These are phyloP conservation scores for Damaliscus lunatus DNA, from an alignment of 2,113 vertebrate species.

Conservation along the genomic window DNA sequence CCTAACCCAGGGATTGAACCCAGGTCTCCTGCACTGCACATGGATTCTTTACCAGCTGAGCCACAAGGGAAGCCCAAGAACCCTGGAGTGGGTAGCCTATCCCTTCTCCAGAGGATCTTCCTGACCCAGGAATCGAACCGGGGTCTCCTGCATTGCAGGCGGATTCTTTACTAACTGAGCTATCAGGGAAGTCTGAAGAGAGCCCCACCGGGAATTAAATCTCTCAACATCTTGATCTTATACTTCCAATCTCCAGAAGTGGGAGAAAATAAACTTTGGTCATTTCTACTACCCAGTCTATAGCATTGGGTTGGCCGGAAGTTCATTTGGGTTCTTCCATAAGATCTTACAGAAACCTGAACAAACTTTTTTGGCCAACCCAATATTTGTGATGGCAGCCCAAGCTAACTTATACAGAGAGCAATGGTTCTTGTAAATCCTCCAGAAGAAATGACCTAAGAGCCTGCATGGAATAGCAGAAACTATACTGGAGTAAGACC, in stretches of 20 bases:
- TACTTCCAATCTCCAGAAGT: neutral
- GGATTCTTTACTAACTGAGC: neutral
- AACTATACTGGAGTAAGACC: neutral
- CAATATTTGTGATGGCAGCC: neutral
- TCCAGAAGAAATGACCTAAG: neutral
- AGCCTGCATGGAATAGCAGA: neutral
- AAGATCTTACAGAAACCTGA: neutral
- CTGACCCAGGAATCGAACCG: accelerated
- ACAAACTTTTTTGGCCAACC: neutral
- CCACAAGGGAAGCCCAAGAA: neutral
- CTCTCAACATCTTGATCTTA: neutral
- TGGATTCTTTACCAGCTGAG: neutral
- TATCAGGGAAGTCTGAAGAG: neutral
- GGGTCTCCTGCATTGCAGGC: neutral
- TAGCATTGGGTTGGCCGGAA: neutral
- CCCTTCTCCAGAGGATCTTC: neutral
- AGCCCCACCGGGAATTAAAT: neutral
- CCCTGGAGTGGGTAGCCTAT: neutral
- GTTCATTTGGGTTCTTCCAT: neutral
- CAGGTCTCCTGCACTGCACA: neutral
- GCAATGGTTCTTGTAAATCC: neutral
- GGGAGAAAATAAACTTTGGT: neutral
- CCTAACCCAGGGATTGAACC: neutral
- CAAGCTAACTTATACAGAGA: neutral
- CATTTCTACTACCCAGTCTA: neutral